phyloP scores from a whole-genome alignment of 1,140 invertebrate species.

The Ceratoteleas bidentatus region DNA sequence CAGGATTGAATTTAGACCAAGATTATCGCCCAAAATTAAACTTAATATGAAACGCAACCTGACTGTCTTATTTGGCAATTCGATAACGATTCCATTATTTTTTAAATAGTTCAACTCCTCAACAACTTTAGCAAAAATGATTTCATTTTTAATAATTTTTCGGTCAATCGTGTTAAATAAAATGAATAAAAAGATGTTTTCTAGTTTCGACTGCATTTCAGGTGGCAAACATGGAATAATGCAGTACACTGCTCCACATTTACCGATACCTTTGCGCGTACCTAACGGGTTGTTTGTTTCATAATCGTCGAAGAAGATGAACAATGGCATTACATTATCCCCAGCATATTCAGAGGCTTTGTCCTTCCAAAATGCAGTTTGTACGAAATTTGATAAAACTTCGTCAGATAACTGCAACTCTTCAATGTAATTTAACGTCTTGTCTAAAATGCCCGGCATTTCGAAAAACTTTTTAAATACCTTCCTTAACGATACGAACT shows the following conservation, averaged over 20 bases:
- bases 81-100: conserved; percentile 34
- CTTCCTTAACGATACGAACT: neutral
- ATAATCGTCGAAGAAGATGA: conserved; percentile 66
- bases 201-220: conserved; percentile 63
- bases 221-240: conserved; percentile 70
- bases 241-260: conserved; percentile 69
- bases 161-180: conserved; percentile 63
- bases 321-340: conserved; percentile 67
- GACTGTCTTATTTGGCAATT: conserved; percentile 13
- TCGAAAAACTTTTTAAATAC: conserved; percentile 1
- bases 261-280: conserved; percentile 64
- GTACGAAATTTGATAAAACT: conserved; percentile 63
- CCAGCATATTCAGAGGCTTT: conserved; percentile 33
- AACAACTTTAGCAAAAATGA: conserved; percentile 46
- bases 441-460: neutral
- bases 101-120: conserved; percentile 57
- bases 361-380: conserved; percentile 68
- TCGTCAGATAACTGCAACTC: conserved; percentile 39
- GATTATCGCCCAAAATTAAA: conserved; percentile 42
- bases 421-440: conserved; percentile 18
- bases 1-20: conserved; percentile 35
- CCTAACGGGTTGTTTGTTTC: conserved; percentile 69
- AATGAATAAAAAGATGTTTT: conserved; percentile 70
- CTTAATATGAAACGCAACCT: conserved; percentile 21
- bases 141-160: conserved; percentile 60